Evolutionary conservation across 2,797 vertebrate species (phyloP), one percentile per base, ranked within the genome.

Genomic region (Cynopterus sphinx): DNA sequence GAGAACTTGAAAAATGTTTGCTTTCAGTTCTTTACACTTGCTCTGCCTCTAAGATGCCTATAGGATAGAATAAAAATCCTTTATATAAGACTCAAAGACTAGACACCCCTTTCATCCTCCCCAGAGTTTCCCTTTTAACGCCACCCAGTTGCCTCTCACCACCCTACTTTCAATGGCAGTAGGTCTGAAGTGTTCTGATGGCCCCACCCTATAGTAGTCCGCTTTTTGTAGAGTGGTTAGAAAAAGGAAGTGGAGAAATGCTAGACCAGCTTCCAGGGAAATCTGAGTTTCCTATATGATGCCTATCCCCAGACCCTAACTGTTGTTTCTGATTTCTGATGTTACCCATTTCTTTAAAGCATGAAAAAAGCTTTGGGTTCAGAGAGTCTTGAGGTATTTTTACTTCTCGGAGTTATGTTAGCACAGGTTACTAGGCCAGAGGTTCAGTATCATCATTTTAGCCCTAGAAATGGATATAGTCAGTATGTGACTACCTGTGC

Each of bases 181-280:
- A n/a, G 39, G 33, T 63, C 92, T 97, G 87, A 96, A 97, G 95
- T 78, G 15, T 88, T 97, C 78, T 87, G 94, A 39, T n/a, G 73
- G n/a, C 57, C 36, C 28, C 39, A 49, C 16, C 28, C 26, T 2
- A 6, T 5, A 86, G 82, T 16, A 55, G 46, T 92, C 65, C 87
- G 77, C 53, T 94, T 96, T 97, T 75, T 85, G 92, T 92, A 73
- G 87, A 92, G 59, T 68, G 78, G 59, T 12, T 95, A 61, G 84
- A 49, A 97, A 97, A 95, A 53, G 53, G 43, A 53, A 97, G 39
- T 24, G 28, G 46, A 33, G 33, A 95, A 90, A 97, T 95, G 93
- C 87, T 93, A 85, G 28, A 96, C 96, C 91, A 89, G 75, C 33
- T 92, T 43, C 65, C 87, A 53, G 65, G 95, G 90, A 81, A 97